Base-by-base conservation (phyloP, 2,888 invertebrate genomes). In the Melolontha melolontha region DNA sequence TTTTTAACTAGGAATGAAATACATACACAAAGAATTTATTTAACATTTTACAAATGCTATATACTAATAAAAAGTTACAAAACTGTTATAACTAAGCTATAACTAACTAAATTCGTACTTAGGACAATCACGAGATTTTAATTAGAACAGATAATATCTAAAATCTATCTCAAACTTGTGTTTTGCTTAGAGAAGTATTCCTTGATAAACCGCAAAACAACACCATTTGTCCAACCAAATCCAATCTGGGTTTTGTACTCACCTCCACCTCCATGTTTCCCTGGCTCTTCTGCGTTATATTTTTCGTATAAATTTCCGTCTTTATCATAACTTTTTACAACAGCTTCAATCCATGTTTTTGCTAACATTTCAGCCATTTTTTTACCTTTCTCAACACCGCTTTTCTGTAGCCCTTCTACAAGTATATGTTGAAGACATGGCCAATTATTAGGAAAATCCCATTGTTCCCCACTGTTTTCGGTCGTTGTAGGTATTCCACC, bases 381-480 rank as follows among this genome's bases (percentile, higher is more conserved):
- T 57, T 85, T 80, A 0, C 90, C 89, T 74, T 87, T 86, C 0
- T 77, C 72, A 11, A 86, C 86, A 0, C 84, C 85, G 7, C 90
- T 55, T 16, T 59, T 17, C 42, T 59, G 50, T 69, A 94, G 81
- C 1, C 90, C 90, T 78, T 90, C 87, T 1, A 94, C 88, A 1
- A 92, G 83, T 62, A 94, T 87, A 76, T 92, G 90, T 71, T 94
- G 91, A 49, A 92, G 86, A 2, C 95, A 95, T 0, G 95, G 91
- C 95, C 95, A 95, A 0, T 92, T 93, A 78, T 95, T 95, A 0
- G 94, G 92, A 76, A 88, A 90, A 79, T 93, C 93, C 94, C 94
- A 92, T 79, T 93, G 91, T 79, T 92, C 90, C 0, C 90, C 90
- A 6, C 89, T 89, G 16, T 85, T 82, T 39, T 84, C 82, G 40